Conservation (phyloP, 35 echinoderm and acorn worm species). For the Nesometra sesokonis region DNA sequence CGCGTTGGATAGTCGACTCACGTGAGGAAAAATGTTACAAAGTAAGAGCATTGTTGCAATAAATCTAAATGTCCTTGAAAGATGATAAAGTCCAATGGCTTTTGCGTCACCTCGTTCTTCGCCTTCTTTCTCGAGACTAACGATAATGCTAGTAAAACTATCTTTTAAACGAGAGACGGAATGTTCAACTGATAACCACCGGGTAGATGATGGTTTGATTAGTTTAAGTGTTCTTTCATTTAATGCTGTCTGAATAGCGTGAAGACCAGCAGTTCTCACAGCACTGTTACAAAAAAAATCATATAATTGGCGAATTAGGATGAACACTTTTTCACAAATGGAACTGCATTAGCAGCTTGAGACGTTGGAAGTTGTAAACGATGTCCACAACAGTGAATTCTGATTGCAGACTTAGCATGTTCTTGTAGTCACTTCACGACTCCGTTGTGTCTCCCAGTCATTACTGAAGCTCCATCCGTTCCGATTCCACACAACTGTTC, state of each 20-base stretch:
- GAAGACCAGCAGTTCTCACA: slow-evolving; percentile 25
- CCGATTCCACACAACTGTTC: slow-evolving; percentile 18
- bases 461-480: slow-evolving; percentile 27
- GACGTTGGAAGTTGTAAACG: slow-evolving; percentile 19
- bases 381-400: slow-evolving; percentile 29
- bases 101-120: neutral
- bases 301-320: slow-evolving; percentile 19
- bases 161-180: neutral
- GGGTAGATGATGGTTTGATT: slow-evolving; percentile 20
- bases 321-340: slow-evolving; percentile 3
- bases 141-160: too few species aligned
- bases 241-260: slow-evolving; percentile 1
- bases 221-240: neutral
- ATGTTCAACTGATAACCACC: slow-evolving; percentile 23
- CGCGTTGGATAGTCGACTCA: neutral
- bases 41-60: slow-evolving; percentile 3
- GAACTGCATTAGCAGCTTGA: slow-evolving; percentile 20
- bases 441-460: slow-evolving; percentile 17
- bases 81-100: neutral
- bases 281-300: slow-evolving; percentile 30
- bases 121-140: too few species aligned
- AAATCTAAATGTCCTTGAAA: neutral
- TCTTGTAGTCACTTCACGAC: slow-evolving; percentile 33
- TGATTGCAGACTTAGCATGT: slow-evolving; percentile 4
- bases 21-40: neutral